Percentiles rank a stretch among this genome's conserved stretches.
Conservation (phyloP, 2,888 invertebrate genomes). For the Chymomyza caudatula region DNA sequence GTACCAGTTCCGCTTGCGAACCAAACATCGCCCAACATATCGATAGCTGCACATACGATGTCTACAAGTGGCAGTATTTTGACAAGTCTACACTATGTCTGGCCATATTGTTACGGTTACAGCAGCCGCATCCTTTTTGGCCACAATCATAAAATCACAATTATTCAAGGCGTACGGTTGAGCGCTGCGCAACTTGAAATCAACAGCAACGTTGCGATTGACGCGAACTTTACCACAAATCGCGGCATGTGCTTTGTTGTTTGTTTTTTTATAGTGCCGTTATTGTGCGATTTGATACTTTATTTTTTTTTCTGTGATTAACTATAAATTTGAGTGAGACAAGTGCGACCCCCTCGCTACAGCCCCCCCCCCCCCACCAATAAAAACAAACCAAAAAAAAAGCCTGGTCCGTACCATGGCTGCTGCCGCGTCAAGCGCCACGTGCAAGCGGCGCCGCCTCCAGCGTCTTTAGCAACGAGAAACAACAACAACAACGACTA, state of each 20-base stretch:
- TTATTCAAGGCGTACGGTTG: neutral
- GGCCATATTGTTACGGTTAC: no score
- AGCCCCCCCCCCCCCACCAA: neutral
- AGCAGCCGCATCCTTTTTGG: neutral
- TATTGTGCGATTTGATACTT: slow-evolving; percentile 19
- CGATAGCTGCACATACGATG: neutral
- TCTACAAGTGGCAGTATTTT: no score
- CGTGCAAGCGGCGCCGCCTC: slow-evolving; percentile 65
- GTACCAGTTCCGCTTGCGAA: neutral
- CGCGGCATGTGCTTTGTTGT: slow-evolving; percentile 1
- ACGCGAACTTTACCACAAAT: slow-evolving; percentile 12
- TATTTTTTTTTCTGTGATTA: neutral
- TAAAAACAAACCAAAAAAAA: no score
- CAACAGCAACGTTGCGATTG: slow-evolving; percentile 19
- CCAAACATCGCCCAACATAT: neutral
- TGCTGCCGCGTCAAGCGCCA: slow-evolving; percentile 39
- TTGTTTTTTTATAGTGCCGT: slow-evolving; percentile 30
- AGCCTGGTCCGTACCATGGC: no score
- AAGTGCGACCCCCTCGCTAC: slow-evolving; percentile 23
- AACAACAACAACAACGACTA: slow-evolving; percentile 16
- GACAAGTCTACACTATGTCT: neutral
- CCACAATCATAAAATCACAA: neutral
- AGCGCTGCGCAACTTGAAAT: slow-evolving; percentile 12
- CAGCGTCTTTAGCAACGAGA: slow-evolving; percentile 24
- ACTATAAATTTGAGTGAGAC: slow-evolving; percentile 4